phyloP scores from a whole-genome alignment of 1,140 invertebrate genomes.

The Cardiocondyla obscurior region DNA sequence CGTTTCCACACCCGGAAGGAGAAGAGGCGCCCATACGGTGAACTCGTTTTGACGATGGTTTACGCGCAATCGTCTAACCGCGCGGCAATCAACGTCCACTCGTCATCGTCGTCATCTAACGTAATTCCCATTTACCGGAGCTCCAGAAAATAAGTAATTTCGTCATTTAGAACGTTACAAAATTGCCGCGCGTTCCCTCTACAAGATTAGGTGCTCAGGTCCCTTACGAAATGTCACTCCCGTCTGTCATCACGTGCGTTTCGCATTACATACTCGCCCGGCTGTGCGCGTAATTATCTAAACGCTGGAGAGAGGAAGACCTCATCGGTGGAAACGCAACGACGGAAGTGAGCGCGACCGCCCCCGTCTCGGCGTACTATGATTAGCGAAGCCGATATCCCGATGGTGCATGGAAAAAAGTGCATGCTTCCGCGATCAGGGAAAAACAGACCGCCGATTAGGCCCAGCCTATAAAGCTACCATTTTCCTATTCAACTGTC shows the following conservation, averaged over 20 bases:
- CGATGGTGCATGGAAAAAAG: conserved; percentile 73
- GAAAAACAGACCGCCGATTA: conserved; percentile 59
- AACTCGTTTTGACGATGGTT: neutral
- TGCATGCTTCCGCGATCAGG: conserved; percentile 66
- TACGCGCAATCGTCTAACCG: conserved; percentile 19
- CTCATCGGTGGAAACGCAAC: conserved; percentile 55
- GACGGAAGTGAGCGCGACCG: conserved; percentile 63
- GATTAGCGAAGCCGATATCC: conserved; percentile 67
- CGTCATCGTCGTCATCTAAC: neutral
- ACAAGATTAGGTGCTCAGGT: neutral
- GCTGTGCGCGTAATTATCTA: conserved; percentile 25
- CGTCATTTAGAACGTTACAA: conserved; percentile 26
- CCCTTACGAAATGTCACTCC: conserved; percentile 51
- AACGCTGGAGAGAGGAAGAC: conserved; percentile 30
- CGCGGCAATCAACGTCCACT: neutral
- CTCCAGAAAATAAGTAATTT: conserved; percentile 18
- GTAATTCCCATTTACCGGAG: neutral
- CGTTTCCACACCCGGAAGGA: conserved; percentile 30
- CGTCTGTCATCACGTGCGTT: conserved; percentile 66
- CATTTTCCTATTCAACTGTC: conserved; percentile 26
- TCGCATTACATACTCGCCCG: conserved; percentile 56
- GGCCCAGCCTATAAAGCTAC: conserved; percentile 59
- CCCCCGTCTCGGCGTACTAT: conserved; percentile 31
- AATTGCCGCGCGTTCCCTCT: neutral
- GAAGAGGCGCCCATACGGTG: conserved; percentile 6